Conservation (phyloP, 2,888 invertebrate genomes). For the Scaptomyza parva region DNA sequence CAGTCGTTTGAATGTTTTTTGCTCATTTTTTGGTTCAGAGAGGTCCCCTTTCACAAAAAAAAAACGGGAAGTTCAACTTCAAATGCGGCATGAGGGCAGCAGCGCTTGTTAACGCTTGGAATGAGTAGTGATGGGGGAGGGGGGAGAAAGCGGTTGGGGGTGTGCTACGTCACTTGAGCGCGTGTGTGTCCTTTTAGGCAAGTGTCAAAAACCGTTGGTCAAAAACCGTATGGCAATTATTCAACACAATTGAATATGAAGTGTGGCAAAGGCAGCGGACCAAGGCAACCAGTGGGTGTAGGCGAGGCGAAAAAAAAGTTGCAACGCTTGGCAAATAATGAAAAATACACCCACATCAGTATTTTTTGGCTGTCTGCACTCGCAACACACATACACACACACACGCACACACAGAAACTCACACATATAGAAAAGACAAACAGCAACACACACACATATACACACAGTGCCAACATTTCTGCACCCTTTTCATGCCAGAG, state of each 20-base stretch:
- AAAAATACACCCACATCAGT: slow-evolving; percentile 81
- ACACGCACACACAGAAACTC: slow-evolving; percentile 27
- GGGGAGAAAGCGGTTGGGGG: background rate
- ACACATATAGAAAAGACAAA: slow-evolving; percentile 13
- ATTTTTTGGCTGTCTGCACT: slow-evolving; percentile 79
- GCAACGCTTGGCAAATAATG: slow-evolving; percentile 78
- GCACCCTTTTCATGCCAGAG: slow-evolving; percentile 75
- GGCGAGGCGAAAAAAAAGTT: slow-evolving; percentile 60
- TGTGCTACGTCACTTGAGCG: slow-evolving; percentile 56
- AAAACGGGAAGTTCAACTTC: slow-evolving; percentile 69
- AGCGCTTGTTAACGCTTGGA: slow-evolving; percentile 23
- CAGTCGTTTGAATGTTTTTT: slow-evolving; percentile 60
- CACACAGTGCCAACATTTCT: slow-evolving; percentile 50
- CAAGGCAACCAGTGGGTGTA: background rate
- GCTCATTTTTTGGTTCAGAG: slow-evolving; percentile 67
- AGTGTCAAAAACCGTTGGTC: slow-evolving; percentile 84
- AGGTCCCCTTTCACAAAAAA: background rate
- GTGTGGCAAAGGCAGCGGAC: slow-evolving; percentile 77
- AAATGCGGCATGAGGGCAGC: slow-evolving; percentile 69
- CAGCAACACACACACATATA: slow-evolving; percentile 26
- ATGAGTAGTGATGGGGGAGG: background rate
- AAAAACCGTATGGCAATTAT: slow-evolving; percentile 84
- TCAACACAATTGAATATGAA: slow-evolving; percentile 84
- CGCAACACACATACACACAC: slow-evolving; percentile 38
- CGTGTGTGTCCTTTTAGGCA: slow-evolving; percentile 80